Percentiles rank a stretch among this genome's conserved stretches.
These are phyloP conservation scores for Ceratoteleas bidentatus DNA, from an alignment of 1,140 invertebrate species.

Conservation along the genomic window DNA sequence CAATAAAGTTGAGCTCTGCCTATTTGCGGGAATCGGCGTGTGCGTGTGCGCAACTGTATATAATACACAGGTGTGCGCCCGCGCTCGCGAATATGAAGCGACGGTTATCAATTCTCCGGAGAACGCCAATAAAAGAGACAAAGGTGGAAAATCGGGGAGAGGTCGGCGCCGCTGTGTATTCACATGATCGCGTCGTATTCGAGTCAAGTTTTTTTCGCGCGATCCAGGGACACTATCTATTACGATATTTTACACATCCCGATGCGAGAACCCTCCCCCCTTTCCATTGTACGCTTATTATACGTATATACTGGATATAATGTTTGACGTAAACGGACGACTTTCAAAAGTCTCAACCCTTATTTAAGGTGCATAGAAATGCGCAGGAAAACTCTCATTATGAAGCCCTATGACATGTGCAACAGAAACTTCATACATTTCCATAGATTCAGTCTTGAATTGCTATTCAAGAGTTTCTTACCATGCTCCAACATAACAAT, in stretches of 20 bases:
- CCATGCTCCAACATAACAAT: too few species aligned
- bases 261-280: slow-evolving; percentile 50
- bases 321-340: too few species aligned
- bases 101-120: slow-evolving; percentile 67
- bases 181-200: slow-evolving; percentile 58
- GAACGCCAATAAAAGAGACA: slow-evolving; percentile 67
- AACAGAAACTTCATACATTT: too few species aligned
- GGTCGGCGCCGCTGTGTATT: slow-evolving; percentile 56
- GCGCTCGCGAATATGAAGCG: slow-evolving; percentile 61
- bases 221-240: slow-evolving; percentile 60
- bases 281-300: slow-evolving; percentile 28
- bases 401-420: too few species aligned
- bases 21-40: slow-evolving; percentile 39
- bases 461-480: too few species aligned
- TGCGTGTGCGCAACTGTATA: slow-evolving; percentile 35
- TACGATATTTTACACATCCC: slow-evolving; percentile 67
- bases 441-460: too few species aligned
- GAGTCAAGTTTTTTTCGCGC: slow-evolving; percentile 61
- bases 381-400: too few species aligned
- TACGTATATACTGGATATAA: too few species aligned
- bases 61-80: slow-evolving; percentile 55
- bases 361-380: too few species aligned
- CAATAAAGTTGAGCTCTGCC: slow-evolving; percentile 56
- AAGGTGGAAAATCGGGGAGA: slow-evolving; percentile 62
- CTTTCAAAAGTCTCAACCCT: too few species aligned